phyloP scores from a whole-genome alignment of 2,113 vertebrate species.

The Arenaria interpres region DNA sequence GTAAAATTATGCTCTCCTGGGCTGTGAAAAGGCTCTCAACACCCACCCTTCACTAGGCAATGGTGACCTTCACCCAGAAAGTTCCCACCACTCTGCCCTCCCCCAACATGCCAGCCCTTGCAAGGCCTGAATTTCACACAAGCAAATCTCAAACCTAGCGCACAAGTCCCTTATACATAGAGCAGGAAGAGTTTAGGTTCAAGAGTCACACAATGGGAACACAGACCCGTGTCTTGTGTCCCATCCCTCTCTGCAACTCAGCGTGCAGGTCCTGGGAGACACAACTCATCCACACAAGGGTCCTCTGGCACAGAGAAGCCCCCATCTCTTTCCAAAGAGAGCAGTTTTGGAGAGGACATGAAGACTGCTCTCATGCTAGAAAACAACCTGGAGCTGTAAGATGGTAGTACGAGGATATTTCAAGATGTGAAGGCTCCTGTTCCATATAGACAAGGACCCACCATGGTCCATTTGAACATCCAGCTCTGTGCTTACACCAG shows the following conservation, averaged over 20 bases:
- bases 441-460: not conserved
- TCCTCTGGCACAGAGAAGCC: not conserved
- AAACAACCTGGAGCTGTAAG: fast-evolving
- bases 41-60: not conserved
- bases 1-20: not conserved
- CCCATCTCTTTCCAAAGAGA: not conserved
- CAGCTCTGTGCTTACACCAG: not conserved
- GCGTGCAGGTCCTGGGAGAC: not conserved
- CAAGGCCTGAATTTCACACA: not conserved
- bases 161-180: not conserved
- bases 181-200: not conserved
- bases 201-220: not conserved
- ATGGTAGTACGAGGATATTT: not conserved
- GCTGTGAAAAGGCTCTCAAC: not conserved
- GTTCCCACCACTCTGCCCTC: not conserved
- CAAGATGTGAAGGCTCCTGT: not conserved
- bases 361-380: not conserved
- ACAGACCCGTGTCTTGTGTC: not conserved
- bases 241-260: not conserved
- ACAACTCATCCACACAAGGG: no score
- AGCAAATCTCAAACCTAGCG: not conserved
- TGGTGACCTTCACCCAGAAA: not conserved
- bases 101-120: not conserved
- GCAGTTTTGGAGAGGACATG: not conserved
- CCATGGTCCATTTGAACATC: not conserved